A percentile compares a stretch with the other conserved stretches of the same genome.
Conservation (phyloP, 1,140 invertebrate species). For the Stegodyphus dumicola region DNA sequence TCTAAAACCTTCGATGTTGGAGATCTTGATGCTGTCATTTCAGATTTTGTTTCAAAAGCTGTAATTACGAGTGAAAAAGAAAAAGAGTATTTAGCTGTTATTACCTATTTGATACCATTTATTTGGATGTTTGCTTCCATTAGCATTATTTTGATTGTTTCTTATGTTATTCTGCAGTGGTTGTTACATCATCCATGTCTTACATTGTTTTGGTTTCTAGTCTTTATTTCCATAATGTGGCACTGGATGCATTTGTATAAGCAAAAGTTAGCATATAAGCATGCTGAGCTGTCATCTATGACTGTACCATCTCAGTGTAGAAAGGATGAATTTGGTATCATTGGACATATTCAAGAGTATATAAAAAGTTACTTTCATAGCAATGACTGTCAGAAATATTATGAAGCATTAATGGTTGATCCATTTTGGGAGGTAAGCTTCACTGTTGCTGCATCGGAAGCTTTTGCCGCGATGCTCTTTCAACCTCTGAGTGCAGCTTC, state of each 20-base stretch:
- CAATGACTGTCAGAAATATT: conserved; percentile 33
- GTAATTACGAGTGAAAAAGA: neutral
- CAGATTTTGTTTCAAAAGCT: conserved; percentile 3
- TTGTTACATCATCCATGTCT: neutral
- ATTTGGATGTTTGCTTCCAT: neutral
- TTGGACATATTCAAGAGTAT: conserved; percentile 22
- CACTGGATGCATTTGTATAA: conserved; percentile 48
- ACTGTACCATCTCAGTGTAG: conserved; percentile 10
- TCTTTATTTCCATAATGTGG: conserved; percentile 19
- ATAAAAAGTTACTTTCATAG: conserved; percentile 26
- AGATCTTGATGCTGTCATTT: conserved; percentile 3
- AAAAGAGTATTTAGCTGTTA: neutral
- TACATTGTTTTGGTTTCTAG: neutral
- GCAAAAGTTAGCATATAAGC: conserved; percentile 19
- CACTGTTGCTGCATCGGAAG: conserved; percentile 16
- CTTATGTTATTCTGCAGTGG: neutral
- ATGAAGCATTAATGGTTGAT: conserved; percentile 36
- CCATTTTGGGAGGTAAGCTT: conserved; percentile 48
- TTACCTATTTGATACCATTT: neutral
- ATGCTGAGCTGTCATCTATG: conserved; percentile 29
- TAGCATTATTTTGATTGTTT: neutral
- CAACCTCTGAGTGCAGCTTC: conserved; percentile 16
- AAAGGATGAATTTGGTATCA: conserved; percentile 8
- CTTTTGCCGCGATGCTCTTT: conserved; percentile 4
- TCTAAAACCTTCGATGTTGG: conserved; percentile 16